Percentiles rank a stretch among this genome's conserved stretches.
phyloP scores from a whole-genome alignment of 2,113 vertebrate genomes.

The Aspiorhynchus laticeps region DNA sequence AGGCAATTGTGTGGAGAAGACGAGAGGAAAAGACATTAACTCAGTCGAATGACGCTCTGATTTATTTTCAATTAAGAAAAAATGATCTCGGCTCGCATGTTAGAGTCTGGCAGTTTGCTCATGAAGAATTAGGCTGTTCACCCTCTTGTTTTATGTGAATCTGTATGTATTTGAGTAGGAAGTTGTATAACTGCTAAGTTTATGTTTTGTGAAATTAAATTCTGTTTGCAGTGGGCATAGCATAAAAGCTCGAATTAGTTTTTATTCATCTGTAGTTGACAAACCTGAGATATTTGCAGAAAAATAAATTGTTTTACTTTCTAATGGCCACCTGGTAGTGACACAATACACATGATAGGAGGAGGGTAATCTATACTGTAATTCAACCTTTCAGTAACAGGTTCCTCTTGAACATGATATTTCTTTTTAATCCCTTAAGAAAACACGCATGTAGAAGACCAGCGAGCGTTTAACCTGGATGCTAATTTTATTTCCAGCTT shows the following conservation, averaged over 20 bases:
- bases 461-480: conserved; percentile 53
- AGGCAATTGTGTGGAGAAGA: conserved; percentile 48
- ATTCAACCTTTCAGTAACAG: conserved; percentile 33
- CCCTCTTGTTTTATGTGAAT: neutral
- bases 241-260: neutral
- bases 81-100: conserved; percentile 50
- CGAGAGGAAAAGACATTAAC: conserved; percentile 49
- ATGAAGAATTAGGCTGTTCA: conserved; percentile 9
- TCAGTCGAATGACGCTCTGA: conserved; percentile 44
- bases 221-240: neutral
- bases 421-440: conserved; percentile 47
- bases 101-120: conserved; percentile 23
- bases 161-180: conserved; percentile 5
- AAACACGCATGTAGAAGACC: conserved; percentile 40
- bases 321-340: conserved; percentile 10
- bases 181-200: conserved; percentile 17
- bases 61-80: conserved; percentile 62
- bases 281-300: neutral
- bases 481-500: conserved; percentile 61
- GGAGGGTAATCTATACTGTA: conserved; percentile 19
- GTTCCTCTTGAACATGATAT: conserved; percentile 21
- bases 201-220: neutral
- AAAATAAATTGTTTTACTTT: neutral
- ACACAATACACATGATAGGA: neutral
- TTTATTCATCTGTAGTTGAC: conserved; percentile 11